A percentile compares a stretch with the other conserved stretches of the same genome.
Conservation (phyloP, 2,797 vertebrate species). For the Syngnathus rostellatus region DNA sequence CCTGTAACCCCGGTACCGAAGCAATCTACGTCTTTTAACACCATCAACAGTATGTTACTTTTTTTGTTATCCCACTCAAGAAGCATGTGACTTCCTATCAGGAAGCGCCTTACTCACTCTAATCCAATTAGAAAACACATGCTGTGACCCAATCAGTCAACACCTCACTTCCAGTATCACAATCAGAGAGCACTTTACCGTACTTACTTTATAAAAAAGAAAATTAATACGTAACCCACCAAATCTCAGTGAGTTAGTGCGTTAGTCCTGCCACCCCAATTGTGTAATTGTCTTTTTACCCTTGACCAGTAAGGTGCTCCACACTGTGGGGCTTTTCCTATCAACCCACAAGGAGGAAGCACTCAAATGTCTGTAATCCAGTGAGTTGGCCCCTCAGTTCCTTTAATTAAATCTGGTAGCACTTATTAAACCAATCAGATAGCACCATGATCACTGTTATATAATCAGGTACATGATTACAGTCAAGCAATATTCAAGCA, state of each 20-base stretch:
- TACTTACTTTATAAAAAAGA: background rate
- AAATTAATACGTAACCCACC: background rate
- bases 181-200: background rate
- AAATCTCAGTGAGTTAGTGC: background rate
- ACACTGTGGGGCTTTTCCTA: background rate
- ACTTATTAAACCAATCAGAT: background rate
- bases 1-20: background rate
- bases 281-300: background rate
- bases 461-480: background rate
- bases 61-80: background rate
- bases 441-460: background rate
- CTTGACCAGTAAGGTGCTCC: too few species aligned
- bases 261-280: background rate
- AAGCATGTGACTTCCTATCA: background rate
- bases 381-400: background rate
- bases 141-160: too few species aligned
- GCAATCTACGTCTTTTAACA: too few species aligned
- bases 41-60: too few species aligned
- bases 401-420: background rate
- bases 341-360: background rate
- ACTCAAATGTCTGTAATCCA: background rate
- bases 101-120: background rate
- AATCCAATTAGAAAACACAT: background rate
- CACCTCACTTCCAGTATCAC: too few species aligned
- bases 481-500: background rate